Evolutionary conservation across 1,140 invertebrate genomes (phyloP).

Genomic region (Adoxophyes honmai): DNA sequence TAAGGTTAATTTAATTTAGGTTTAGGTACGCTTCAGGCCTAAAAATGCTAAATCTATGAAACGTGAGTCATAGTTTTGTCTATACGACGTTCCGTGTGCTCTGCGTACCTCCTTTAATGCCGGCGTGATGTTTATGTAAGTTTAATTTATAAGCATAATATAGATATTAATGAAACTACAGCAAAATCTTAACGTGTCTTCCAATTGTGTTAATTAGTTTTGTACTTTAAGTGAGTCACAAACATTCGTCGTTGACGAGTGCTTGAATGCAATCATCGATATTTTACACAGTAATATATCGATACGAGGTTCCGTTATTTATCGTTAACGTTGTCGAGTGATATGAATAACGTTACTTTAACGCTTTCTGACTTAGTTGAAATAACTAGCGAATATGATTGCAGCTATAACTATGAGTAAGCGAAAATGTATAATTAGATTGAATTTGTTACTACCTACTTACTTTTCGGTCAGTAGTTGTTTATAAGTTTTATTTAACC

Average conservation of each 20-base stretch:
- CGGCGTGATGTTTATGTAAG: too few relatives aligned
- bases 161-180: conserved; percentile 34
- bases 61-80: too few relatives aligned
- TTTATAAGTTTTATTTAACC: conserved; percentile 9
- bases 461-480: conserved; percentile 1
- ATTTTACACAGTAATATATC: conserved; percentile 1
- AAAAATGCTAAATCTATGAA: too few relatives aligned
- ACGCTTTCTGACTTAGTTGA: neutral
- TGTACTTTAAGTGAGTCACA: conserved; percentile 41
- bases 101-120: too few relatives aligned
- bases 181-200: conserved; percentile 55
- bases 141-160: conserved; percentile 42
- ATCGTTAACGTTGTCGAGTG: neutral
- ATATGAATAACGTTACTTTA: neutral
- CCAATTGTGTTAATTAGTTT: conserved; percentile 40
- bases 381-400: too few relatives aligned
- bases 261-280: too few relatives aligned
- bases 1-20: conserved; percentile 18
- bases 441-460: too few relatives aligned
- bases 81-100: too few relatives aligned
- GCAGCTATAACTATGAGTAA: too few relatives aligned
- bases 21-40: too few relatives aligned
- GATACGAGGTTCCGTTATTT: neutral
- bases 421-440: too few relatives aligned
- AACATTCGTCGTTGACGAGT: conserved; percentile 8